A percentile compares a stretch with the other conserved stretches of the same genome.
Conservation (phyloP, 23 tunicate genomes). For the Phallusia fumigata region DNA sequence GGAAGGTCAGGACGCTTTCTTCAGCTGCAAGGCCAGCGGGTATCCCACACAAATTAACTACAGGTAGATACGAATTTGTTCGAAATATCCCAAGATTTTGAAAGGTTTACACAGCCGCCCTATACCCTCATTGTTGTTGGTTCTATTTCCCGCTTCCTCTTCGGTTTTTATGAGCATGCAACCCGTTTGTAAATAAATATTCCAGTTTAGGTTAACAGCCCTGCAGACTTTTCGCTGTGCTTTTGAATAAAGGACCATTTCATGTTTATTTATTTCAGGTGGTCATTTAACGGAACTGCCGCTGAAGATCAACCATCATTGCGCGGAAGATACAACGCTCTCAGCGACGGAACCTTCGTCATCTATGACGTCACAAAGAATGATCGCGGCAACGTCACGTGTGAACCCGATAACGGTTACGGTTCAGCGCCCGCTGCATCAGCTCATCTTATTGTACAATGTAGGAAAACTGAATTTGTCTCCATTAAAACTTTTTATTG, state of each 20-base stretch:
- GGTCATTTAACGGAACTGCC: constrained; percentile 57
- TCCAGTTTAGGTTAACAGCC: no score
- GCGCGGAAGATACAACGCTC: constrained; percentile 21
- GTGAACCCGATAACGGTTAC: constrained; percentile 70
- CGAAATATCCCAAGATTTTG: no score
- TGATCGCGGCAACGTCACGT: constrained; percentile 71
- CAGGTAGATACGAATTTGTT: constrained; percentile 49
- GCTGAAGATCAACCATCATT: constrained; percentile 1
- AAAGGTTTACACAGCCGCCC: background rate
- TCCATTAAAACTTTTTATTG: no score
- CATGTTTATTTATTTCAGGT: constrained; percentile 29
- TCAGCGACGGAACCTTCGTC: constrained; percentile 46
- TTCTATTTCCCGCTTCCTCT: background rate
- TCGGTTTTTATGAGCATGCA: background rate
- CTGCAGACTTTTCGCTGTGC: no score
- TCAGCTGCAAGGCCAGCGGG: constrained; percentile 77
- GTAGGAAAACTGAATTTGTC: constrained; percentile 33
- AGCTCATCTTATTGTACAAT: constrained; percentile 66
- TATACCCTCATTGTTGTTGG: background rate
- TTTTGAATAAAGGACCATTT: no score
- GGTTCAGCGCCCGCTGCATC: constrained; percentile 47
- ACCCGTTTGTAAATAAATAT: no score
- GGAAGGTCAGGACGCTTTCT: constrained; percentile 70
- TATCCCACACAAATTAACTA: constrained; percentile 71
- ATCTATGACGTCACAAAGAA: constrained; percentile 38